phyloP scores from a whole-genome alignment of 1,140 invertebrate genomes.

The Meloidogyne chitwoodi region DNA sequence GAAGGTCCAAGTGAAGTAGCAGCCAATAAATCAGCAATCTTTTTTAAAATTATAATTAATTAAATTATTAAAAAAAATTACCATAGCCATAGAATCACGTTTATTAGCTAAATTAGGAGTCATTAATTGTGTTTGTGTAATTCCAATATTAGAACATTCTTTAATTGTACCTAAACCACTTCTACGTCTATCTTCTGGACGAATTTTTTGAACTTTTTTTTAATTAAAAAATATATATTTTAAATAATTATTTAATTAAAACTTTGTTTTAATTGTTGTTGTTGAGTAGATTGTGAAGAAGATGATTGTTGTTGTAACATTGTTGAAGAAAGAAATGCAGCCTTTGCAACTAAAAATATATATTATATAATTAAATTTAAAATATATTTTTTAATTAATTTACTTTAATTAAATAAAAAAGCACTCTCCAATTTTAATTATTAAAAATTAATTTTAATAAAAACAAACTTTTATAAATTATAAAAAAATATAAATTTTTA shows the following conservation, averaged over 20 bases:
- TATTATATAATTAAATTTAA: no score
- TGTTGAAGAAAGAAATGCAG: constrained; percentile 53
- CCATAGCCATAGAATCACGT: constrained; percentile 37
- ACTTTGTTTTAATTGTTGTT: constrained; percentile 20
- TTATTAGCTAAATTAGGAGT: constrained; percentile 28
- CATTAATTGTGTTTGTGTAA: neutral
- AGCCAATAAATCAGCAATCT: constrained; percentile 43
- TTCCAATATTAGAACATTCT: constrained; percentile 11
- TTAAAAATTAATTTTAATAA: no score
- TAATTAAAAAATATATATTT: constrained; percentile 10
- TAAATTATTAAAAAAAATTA: neutral
- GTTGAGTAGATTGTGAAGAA: constrained; percentile 18
- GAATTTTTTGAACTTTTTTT: constrained; percentile 5
- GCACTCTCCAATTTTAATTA: no score
- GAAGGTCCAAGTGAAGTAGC: constrained; percentile 37
- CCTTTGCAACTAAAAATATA: constrained; percentile 54
- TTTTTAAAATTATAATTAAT: neutral
- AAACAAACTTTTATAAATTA: no score
- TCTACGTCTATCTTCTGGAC: constrained; percentile 17
- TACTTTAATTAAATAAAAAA: no score
- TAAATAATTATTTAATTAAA: neutral
- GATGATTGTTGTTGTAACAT: constrained; percentile 50
- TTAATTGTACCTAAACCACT: constrained; percentile 12
- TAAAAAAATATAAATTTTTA: no score
- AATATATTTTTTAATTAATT: no score